These are phyloP conservation scores for Erythrocercus mccallii DNA, from an alignment of 2,113 vertebrate genomes.

Conservation along the genomic window DNA sequence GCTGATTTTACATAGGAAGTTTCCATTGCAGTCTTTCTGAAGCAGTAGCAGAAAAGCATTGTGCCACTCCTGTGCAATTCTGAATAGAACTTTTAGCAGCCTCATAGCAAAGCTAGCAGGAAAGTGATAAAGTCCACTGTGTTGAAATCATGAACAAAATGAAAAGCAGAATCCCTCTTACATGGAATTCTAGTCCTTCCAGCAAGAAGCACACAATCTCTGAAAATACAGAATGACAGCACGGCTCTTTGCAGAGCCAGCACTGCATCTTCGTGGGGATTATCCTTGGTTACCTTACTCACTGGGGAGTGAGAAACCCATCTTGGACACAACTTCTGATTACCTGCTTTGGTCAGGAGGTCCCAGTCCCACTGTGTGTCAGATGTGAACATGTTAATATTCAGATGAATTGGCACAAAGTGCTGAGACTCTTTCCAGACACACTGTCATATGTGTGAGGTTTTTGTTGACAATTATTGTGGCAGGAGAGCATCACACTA, in stretches of 20 bases:
- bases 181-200: neutral
- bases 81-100: neutral
- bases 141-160: neutral
- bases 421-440: neutral
- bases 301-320: neutral
- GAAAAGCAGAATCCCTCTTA: neutral
- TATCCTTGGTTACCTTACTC: accelerated
- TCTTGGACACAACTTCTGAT: accelerated
- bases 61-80: neutral
- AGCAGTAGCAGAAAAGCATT: neutral
- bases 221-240: neutral
- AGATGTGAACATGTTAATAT: neutral
- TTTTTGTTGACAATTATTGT: neutral
- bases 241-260: neutral
- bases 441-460: accelerated
- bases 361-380: neutral
- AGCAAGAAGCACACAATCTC: neutral
- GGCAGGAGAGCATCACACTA: neutral
- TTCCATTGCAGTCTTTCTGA: neutral
- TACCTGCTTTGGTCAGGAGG: neutral
- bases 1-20: neutral
- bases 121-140: neutral
- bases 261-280: neutral
- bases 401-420: neutral
- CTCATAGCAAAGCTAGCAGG: neutral